Percentiles rank a stretch among this genome's conserved stretches.
Evolutionary conservation across 2,888 invertebrate species (phyloP).

Genomic region (Nowickia ferox): DNA sequence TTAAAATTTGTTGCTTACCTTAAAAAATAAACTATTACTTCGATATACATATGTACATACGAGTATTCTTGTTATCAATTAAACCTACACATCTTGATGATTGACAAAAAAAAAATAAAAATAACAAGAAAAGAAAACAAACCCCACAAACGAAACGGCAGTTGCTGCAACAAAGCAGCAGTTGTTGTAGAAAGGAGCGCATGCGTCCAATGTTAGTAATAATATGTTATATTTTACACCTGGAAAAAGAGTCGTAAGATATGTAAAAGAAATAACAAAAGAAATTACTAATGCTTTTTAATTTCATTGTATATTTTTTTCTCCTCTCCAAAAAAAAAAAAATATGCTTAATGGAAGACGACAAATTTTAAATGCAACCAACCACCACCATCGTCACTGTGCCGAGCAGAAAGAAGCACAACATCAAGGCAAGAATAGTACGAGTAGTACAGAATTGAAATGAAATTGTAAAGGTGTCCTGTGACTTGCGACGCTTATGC

Average conservation of each 20-base stretch:
- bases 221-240: conserved; percentile 67
- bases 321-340: conserved; percentile 20
- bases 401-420: neutral
- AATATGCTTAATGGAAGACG: conserved; percentile 50
- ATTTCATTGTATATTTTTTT: conserved; percentile 53
- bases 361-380: conserved; percentile 61
- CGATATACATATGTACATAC: too few relatives aligned
- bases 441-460: conserved; percentile 38
- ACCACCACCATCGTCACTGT: conserved; percentile 22
- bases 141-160: conserved; percentile 62
- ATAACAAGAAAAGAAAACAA: conserved; percentile 21
- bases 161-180: conserved; percentile 63
- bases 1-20: conserved; percentile 21
- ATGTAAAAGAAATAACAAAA: conserved; percentile 61
- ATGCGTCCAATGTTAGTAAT: conserved; percentile 59
- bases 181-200: conserved; percentile 64
- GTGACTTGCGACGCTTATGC: conserved; percentile 70
- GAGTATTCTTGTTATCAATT: conserved; percentile 49
- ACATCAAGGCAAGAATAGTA: conserved; percentile 24
- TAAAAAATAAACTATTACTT: conserved; percentile 29
- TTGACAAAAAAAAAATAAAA: neutral
- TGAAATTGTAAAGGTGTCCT: conserved; percentile 68
- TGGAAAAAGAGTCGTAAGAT: conserved; percentile 66
- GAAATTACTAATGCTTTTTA: conserved; percentile 70
- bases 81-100: conserved; percentile 61